Evolutionary conservation across 2,888 invertebrate species (phyloP).

Genomic region (Galerucella pusilla): DNA sequence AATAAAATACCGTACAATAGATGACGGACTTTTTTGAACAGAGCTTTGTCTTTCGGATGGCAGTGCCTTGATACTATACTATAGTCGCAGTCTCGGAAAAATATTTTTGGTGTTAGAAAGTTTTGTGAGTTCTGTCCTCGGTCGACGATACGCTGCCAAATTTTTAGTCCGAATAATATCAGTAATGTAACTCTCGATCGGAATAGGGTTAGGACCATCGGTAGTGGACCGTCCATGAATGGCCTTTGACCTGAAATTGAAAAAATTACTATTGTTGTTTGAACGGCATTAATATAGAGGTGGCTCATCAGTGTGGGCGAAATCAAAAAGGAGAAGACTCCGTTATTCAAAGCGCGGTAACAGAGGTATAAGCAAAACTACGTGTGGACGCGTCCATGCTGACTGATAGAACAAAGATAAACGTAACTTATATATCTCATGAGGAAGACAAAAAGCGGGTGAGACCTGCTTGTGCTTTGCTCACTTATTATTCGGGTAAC

Average conservation of each 20-base stretch:
- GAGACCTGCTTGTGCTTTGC: no score
- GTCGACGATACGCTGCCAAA: conserved; percentile 70
- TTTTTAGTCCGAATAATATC: conserved; percentile 69
- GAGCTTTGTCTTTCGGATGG: conserved; percentile 66
- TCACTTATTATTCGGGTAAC: no score
- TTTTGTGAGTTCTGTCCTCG: conserved; percentile 66
- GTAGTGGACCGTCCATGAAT: conserved; percentile 67
- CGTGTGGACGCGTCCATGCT: no score
- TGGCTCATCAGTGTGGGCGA: no score
- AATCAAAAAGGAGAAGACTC: no score
- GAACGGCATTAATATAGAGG: conserved; percentile 57
- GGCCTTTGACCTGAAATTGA: conserved; percentile 51
- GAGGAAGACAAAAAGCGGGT: no score
- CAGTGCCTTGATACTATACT: conserved; percentile 64
- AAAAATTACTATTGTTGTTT: conserved; percentile 12
- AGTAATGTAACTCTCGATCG: conserved; percentile 65
- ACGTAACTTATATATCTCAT: no score
- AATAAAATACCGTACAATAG: conserved; percentile 62
- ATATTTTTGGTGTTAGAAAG: conserved; percentile 67
- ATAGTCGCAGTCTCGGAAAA: conserved; percentile 64
- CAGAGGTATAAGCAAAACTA: no score
- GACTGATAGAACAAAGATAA: no score
- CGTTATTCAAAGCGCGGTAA: no score
- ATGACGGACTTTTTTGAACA: conserved; percentile 67
- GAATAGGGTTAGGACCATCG: conserved; percentile 66